Conservation (phyloP, 2,113 vertebrate species). For the Clinocottus analis region DNA sequence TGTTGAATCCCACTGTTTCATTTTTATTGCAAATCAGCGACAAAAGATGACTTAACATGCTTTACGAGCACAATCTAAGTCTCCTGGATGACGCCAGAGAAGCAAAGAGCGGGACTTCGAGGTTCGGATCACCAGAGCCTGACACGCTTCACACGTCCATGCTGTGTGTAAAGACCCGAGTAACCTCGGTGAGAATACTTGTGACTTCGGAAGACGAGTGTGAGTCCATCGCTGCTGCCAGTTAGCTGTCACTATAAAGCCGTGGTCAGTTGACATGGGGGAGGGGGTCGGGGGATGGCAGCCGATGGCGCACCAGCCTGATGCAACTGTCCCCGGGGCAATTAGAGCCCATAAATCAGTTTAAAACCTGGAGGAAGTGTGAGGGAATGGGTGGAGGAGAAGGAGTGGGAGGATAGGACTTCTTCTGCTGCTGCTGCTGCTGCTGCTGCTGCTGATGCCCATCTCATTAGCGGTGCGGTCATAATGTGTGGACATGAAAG, state of each 20-base stretch:
- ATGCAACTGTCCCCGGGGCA: constrained; percentile 56
- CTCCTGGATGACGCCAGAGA: not conserved
- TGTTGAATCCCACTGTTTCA: not conserved
- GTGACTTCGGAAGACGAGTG: constrained; percentile 1
- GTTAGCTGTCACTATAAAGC: constrained; percentile 41
- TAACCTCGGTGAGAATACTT: not conserved
- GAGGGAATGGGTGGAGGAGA: constrained; percentile 49
- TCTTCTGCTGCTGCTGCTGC: constrained; percentile 46
- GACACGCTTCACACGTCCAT: not conserved
- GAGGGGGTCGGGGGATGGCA: not conserved
- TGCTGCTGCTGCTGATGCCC: constrained; percentile 49
- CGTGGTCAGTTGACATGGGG: constrained; percentile 27
- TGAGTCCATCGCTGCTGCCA: constrained; percentile 19
- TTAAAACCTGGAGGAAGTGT: constrained; percentile 54
- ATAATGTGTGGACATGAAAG: constrained; percentile 61
- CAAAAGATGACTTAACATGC: not conserved
- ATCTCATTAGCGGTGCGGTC: constrained; percentile 71
- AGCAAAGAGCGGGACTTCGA: not conserved
- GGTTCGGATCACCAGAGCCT: not conserved
- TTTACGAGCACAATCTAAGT: not conserved
- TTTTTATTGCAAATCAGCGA: not conserved
- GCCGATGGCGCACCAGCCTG: constrained; percentile 25
- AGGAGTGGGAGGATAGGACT: constrained; percentile 55
- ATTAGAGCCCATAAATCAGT: constrained; percentile 71
- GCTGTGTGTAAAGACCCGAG: not conserved